Conservation (phyloP, 2,797 vertebrate genomes). For the Gobionotothen gibberifrons region DNA sequence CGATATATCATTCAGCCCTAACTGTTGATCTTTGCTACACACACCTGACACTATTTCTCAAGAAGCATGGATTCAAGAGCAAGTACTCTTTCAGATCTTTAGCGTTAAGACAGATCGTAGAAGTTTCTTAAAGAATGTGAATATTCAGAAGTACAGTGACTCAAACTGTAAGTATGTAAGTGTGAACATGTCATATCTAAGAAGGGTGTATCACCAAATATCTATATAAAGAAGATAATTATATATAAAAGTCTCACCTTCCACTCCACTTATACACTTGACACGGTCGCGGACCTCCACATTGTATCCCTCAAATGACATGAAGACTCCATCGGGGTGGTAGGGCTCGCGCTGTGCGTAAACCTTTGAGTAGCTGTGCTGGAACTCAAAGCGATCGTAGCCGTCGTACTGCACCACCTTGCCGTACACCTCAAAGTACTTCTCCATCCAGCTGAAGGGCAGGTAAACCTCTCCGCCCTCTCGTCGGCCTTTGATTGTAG, state of each 20-base stretch:
- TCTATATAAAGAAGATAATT: neutral
- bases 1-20: too few species aligned
- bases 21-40: neutral
- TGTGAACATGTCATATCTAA: neutral
- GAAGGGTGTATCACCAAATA: neutral
- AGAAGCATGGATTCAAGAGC: neutral
- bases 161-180: neutral
- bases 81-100: neutral
- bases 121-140: neutral
- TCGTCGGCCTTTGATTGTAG: conserved; percentile 89
- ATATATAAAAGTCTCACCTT: conserved; percentile 84
- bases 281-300: conserved; percentile 97
- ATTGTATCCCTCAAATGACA: conserved; percentile 99
- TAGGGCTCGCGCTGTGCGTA: conserved; percentile 94
- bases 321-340: conserved; percentile 95
- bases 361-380: conserved; percentile 98
- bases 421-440: conserved; percentile 98
- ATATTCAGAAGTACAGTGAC: neutral
- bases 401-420: conserved; percentile 93
- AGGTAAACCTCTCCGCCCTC: conserved; percentile 93
- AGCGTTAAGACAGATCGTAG: neutral
- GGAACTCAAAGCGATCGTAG: conserved; percentile 95
- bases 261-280: conserved; percentile 97
- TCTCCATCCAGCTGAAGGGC: conserved; percentile 96
- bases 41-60: neutral